These are phyloP conservation scores for Caenorhabditis angaria DNA, from an alignment of 2,888 invertebrate species.

Conservation along the genomic window DNA sequence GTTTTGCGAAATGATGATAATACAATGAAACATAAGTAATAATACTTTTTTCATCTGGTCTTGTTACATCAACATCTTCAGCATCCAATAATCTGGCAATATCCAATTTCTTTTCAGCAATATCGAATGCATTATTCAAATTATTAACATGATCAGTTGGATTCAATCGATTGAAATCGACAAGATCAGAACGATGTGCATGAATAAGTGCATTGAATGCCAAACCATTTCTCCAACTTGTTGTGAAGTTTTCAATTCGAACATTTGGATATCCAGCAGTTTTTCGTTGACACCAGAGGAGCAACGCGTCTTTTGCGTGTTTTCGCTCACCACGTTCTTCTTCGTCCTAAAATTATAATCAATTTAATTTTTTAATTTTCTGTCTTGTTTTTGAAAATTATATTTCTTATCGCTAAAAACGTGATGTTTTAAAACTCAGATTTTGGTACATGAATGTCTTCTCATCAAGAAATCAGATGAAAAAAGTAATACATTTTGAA, in stretches of 20 bases:
- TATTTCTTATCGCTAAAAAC: no score
- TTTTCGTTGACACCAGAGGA: conserved; percentile 98
- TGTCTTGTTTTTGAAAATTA: no score
- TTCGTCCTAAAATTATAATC: conserved; percentile 80
- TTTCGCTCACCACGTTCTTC: conserved; percentile 96
- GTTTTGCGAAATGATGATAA: conserved; percentile 97
- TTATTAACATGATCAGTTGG: conserved; percentile 89
- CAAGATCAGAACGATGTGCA: conserved; percentile 92
- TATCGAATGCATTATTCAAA: conserved; percentile 95
- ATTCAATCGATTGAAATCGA: conserved; percentile 79
- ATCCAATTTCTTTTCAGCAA: conserved; percentile 89
- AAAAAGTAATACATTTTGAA: background rate
- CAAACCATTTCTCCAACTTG: conserved; percentile 93
- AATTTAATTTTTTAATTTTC: background rate
- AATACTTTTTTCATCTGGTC: conserved; percentile 86
- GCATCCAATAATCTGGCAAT: conserved; percentile 90
- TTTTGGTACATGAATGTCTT: no score
- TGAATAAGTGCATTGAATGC: conserved; percentile 99
- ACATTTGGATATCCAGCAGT: conserved; percentile 84
- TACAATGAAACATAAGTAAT: conserved; percentile 98
- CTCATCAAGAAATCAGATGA: background rate
- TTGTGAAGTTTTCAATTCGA: conserved; percentile 76
- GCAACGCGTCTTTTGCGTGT: conserved; percentile 95
- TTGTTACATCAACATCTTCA: conserved; percentile 90
- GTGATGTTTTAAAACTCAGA: no score